phyloP scores from a whole-genome alignment of 2,888 invertebrate genomes.

The Leptarthrus brevirostris region DNA sequence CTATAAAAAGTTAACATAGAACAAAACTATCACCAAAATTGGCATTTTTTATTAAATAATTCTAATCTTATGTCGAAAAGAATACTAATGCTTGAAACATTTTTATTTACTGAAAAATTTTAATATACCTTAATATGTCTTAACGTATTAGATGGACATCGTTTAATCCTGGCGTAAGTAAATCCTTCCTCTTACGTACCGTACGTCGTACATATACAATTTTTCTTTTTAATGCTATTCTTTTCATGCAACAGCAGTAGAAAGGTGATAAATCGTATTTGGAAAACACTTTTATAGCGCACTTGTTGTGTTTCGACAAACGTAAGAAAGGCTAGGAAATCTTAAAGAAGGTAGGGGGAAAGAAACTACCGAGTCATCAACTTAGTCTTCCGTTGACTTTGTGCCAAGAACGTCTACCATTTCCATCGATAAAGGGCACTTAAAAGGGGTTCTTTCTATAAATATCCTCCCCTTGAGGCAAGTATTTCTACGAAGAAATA shows the following conservation, averaged over 20 bases:
- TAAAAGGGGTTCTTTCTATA: slow-evolving; percentile 3
- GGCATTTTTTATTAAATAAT: no score
- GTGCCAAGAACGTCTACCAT: slow-evolving; percentile 22
- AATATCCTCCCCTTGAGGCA: not conserved
- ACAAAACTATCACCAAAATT: no score
- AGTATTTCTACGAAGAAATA: not conserved
- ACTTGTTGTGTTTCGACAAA: not conserved
- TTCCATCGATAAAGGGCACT: slow-evolving; percentile 29
- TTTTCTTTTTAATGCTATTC: slow-evolving; percentile 11
- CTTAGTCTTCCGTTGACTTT: slow-evolving; percentile 34
- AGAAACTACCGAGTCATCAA: slow-evolving; percentile 38
- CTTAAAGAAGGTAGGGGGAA: slow-evolving; percentile 1
- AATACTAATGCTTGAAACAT: no score
- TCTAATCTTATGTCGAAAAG: no score
- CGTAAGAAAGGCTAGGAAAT: not conserved
- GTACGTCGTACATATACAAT: slow-evolving; percentile 24
- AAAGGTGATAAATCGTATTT: slow-evolving; percentile 44
- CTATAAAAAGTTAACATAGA: no score
- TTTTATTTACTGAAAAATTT: no score
- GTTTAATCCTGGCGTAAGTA: no score
- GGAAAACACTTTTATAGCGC: slow-evolving; percentile 7
- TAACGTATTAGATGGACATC: no score
- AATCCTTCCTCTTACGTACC: not conserved
- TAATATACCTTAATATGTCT: no score
- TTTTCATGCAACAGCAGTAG: not conserved